Evolutionary conservation across 1,140 invertebrate species (phyloP), one percentile per base, ranked within the genome.

Genomic region (Tribolium castaneum): DNA sequence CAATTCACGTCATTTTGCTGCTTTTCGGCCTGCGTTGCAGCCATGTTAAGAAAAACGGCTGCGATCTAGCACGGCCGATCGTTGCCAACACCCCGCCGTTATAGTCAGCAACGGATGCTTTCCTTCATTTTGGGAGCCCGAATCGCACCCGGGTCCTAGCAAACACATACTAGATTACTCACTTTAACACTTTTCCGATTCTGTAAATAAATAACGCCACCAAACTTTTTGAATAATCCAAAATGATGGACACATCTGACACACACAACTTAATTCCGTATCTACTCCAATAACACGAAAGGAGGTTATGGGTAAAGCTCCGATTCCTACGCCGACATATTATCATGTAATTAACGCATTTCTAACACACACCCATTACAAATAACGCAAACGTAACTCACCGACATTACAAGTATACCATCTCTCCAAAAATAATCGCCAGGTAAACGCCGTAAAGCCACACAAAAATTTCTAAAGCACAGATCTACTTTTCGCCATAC

Each of bases 241-340:
- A 89, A 88, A 89, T 87, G 89, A 90, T 89, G 87, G 89, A 89
- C 88, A 90, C 89, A 88, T 89, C 88, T 89, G 89, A 90, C 89
- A 90, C 89, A 90, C 88, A 90, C 89, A 90, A 85, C 85, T 90
- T 89, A 88, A 90, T 90, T 87, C 84, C 90, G 89, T 90, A 90
- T 90, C 89, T 90, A 90, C 89, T 89, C 89, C 89, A 91, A 90
- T 90, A 90, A 90, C 89, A 89, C 90, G 87, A 90, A 90, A 90
- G 89, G 90, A 91, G 90, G 90, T 91, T 91, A 91, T 90, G 90
- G 86, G 89, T 90, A 90, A 90, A 90, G 88, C 88, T 89, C 89
- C 87, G 88, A 90, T 90, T 86, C 84, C 84, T 86, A 86, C 86
- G 85, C 85, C 80, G 79, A 80, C 79, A 82, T 83, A 82, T 84